Base-by-base conservation (phyloP, 2,888 invertebrate species). In the Agrotis exclamationis region DNA sequence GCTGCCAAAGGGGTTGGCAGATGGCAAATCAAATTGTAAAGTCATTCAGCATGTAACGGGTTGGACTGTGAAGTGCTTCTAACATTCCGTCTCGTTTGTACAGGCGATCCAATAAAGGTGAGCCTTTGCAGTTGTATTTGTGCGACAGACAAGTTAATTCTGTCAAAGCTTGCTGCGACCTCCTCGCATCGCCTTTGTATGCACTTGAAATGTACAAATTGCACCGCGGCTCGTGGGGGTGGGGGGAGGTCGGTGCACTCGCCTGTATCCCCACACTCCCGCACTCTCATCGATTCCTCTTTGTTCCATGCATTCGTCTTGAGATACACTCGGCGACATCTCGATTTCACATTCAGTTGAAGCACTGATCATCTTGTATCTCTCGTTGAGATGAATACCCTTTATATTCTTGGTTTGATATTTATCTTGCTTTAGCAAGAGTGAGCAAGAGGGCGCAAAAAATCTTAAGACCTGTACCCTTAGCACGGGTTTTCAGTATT, bases 171-270 rank as follows among this genome's bases (percentile, higher is more conserved):
- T 88, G 91, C 91, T 91, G 93, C 93, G 94, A 95, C 93, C 95
- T 94, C 92, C 92, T 93, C 94, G 94, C 93, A 89, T 93, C 90
- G 95, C 94, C 94, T 96, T 96, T 96, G 95, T 95, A 93, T 94
- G 95, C 94, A 95, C 95, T 96, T 96, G 95, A 96, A 96, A 96
- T 95, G 96, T 95, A 96, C 96, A 96, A 96, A 96, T 96, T 96
- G 95, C 96, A 95, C 92, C 92, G 94, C 93, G 93, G 91, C 91
- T 89, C 88, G 91, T 86, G 90, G 93, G 92, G 91, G 91, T 84
- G 90, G 79, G 79, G 91, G 93, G 92, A 93, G 95, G 94, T 93
- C 94, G 92, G 90, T 93, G 94, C 93, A 94, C 93, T 93, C 89
- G 89, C 90, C 89, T 90, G 91, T 87, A 88, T 90, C 91, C 90